Evolutionary conservation across 2,888 invertebrate genomes (phyloP).

Genomic region (Diogma glabrata): DNA sequence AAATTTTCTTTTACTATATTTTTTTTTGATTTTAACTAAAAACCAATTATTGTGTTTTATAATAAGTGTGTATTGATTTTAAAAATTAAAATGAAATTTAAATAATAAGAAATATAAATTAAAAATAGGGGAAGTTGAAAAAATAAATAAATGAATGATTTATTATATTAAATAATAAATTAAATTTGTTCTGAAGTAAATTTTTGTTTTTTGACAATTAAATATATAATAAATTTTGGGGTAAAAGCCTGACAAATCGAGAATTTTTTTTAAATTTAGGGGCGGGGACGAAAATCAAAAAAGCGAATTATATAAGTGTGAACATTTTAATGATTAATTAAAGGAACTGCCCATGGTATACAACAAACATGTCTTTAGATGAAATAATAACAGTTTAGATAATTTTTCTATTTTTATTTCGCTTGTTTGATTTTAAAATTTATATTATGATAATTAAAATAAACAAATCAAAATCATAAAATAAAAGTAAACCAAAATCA

Average conservation of each 20-base stretch:
- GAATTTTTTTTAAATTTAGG: conserved; percentile 31
- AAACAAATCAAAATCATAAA: conserved; percentile 1
- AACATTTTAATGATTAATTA: too few relatives aligned
- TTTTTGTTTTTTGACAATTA: conserved; percentile 7
- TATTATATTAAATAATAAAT: neutral
- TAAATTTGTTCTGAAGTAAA: conserved; percentile 8
- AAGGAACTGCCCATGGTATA: too few relatives aligned
- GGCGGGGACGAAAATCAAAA: conserved; percentile 11
- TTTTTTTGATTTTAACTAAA: too few relatives aligned
- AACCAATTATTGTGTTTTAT: too few relatives aligned
- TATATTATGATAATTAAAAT: conserved; percentile 6
- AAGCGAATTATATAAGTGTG: conserved; percentile 3
- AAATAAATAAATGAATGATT: conserved; percentile 6
- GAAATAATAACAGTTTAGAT: conserved; percentile 20
- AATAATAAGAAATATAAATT: conserved; percentile 1
- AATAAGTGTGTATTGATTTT: neutral
- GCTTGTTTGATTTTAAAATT: conserved; percentile 7
- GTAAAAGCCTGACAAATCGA: conserved; percentile 39
- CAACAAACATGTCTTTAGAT: conserved; percentile 30
- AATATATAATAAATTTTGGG: conserved; percentile 20
- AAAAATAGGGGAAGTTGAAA: neutral
- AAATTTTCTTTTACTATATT: too few relatives aligned
- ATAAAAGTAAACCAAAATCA: neutral
- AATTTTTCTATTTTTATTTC: conserved; percentile 1
- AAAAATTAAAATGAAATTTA: neutral